phyloP scores from a whole-genome alignment of 2,888 invertebrate genomes.

The Drosophila diplacantha region DNA sequence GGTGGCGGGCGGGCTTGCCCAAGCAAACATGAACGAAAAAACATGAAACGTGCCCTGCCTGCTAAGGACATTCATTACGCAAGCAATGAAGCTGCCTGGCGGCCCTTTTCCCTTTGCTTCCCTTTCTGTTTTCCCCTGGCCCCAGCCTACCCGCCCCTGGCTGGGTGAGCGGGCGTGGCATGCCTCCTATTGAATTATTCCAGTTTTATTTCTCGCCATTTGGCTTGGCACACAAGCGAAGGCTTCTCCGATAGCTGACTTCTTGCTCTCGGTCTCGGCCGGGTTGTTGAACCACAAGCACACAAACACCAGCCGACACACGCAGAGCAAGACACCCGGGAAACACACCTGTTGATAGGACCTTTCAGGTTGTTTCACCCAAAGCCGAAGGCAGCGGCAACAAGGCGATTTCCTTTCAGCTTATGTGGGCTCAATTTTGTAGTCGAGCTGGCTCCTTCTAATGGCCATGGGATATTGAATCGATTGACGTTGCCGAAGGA shows the following conservation, averaged over 20 bases:
- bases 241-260: conserved; percentile 31
- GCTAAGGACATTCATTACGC: conserved; percentile 70
- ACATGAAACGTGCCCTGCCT: conserved; percentile 66
- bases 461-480: conserved; percentile 46
- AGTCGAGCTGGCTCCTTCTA: conserved; percentile 41
- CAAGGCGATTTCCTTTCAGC: conserved; percentile 42
- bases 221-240: conserved; percentile 34
- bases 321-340: conserved; percentile 2
- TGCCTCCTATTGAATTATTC: conserved; percentile 55
- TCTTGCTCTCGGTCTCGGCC: conserved; percentile 37
- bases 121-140: conserved; percentile 1
- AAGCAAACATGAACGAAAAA: conserved; percentile 51
- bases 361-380: conserved; percentile 36
- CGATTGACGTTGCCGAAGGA: conserved; percentile 11
- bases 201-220: conserved; percentile 57
- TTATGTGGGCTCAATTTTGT: conserved; percentile 46
- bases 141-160: not conserved
- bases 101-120: conserved; percentile 4
- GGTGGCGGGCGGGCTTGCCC: conserved; percentile 9
- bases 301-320: conserved; percentile 27
- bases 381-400: conserved; percentile 29
- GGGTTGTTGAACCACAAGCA: conserved; percentile 62
- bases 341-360: conserved; percentile 61
- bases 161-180: conserved; percentile 21
- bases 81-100: conserved; percentile 50